These are phyloP conservation scores for Ruditapes philippinarum DNA, from an alignment of 1,140 invertebrate species.

Conservation along the genomic window DNA sequence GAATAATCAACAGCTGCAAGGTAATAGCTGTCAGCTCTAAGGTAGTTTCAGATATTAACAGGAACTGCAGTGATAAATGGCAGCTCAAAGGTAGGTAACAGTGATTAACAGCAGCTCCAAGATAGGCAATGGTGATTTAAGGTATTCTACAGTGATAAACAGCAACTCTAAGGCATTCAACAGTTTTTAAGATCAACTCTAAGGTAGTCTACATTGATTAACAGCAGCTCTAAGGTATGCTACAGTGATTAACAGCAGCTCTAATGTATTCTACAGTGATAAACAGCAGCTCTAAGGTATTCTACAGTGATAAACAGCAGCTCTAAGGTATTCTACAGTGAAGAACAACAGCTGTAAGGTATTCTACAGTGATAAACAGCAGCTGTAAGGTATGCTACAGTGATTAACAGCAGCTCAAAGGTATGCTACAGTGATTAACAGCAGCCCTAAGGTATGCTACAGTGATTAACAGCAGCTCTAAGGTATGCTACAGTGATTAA, in stretches of 20 bases:
- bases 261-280: too few species aligned
- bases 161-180: conserved; percentile 82
- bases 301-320: too few species aligned
- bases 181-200: not conserved
- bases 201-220: too few species aligned
- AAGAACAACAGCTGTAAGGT: too few species aligned
- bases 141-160: conserved; percentile 81
- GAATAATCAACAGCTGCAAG: not conserved
- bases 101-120: not conserved
- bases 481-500: too few species aligned
- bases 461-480: not conserved
- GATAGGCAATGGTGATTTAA: not conserved
- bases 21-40: conserved; percentile 12
- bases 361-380: not conserved
- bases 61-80: too few species aligned
- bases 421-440: not conserved
- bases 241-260: too few species aligned
- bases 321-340: too few species aligned
- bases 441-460: not conserved
- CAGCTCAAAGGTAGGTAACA: not conserved
- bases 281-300: too few species aligned
- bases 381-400: not conserved
- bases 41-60: not conserved
- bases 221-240: not conserved
- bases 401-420: not conserved